Evolutionary conservation across 2,888 invertebrate species (phyloP), one percentile per base, ranked within the genome.

Genomic region (Ryuthela nishihirai): DNA sequence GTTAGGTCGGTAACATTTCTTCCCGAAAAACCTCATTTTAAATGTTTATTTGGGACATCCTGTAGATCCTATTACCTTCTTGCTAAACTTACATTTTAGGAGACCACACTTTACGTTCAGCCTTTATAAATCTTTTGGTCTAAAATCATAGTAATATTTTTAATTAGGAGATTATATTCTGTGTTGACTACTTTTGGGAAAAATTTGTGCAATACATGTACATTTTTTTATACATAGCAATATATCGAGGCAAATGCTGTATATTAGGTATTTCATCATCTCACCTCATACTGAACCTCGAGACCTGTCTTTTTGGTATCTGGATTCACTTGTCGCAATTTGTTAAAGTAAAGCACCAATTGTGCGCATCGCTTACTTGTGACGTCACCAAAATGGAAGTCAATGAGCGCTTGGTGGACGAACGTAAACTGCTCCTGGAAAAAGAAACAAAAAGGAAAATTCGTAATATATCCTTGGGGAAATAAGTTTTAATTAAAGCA

Each of bases 291-390:
- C 18, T 62, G 62, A 17, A 50, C 1, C 21, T 62, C 53, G 15
- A 62, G 23, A 7, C 58, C 50, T 4, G 54, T 62, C 43, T 58
- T 62, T 41, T 50, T 46, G 5, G 34, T 45, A n/a, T 50, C 34
- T 2, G 47, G 12, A 29, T 54, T 48, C n/a, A 23, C 4, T 43
- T 50, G 45, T 12, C 58, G 40, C 3, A 62, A 20, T 20, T 58
- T 62, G 21, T 62, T 62, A 32, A 54, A 58, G 41, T 62, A 62
- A 2, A 62, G 42, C 9, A 58, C 58, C 40, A 58, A 47, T 43
- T 54, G 49, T 18, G 40, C 40, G 1, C 54, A 49, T 18, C 26
- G 26, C 21, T 50, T 54, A 15, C 50, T 43, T 2, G 58, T 49
- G 2, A 36, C 39, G 26, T 62, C 62, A 2, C 58, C 62, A 26